Conservation (phyloP, 2,797 vertebrate species). For the Psittacula derbiana region DNA sequence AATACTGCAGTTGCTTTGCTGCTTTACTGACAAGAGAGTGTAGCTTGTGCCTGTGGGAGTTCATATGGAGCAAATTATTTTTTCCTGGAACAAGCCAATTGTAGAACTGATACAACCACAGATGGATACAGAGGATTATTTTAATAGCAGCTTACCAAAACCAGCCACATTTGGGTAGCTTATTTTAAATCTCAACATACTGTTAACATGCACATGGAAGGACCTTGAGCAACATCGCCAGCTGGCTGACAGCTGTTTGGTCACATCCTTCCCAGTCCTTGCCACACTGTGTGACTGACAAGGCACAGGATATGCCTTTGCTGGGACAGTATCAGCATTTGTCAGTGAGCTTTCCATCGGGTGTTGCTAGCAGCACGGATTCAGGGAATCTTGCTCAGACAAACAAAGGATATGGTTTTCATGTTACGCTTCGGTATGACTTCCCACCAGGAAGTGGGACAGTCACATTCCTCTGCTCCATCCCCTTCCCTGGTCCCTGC, state of each 20-base stretch:
- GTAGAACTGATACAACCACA: background rate
- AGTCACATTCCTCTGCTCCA: background rate
- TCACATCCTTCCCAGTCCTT: background rate
- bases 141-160: slow-evolving; percentile 1
- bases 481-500: background rate
- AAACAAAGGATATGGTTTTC: background rate
- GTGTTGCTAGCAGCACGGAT: background rate
- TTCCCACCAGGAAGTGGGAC: background rate
- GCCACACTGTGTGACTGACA: background rate
- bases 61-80: background rate
- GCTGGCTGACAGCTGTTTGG: background rate
- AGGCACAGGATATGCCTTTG: background rate
- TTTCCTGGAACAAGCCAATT: background rate
- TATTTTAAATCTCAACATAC: background rate
- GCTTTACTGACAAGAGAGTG: background rate
- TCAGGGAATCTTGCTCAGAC: slow-evolving; percentile 17
- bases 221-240: background rate
- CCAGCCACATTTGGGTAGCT: background rate
- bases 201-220: background rate
- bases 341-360: background rate
- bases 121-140: background rate
- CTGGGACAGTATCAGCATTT: background rate
- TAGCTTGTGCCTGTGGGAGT: background rate
- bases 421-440: background rate
- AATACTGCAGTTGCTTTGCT: background rate